These are phyloP conservation scores for Panopea generosa DNA, from an alignment of 2,888 invertebrate genomes.

Conservation along the genomic window DNA sequence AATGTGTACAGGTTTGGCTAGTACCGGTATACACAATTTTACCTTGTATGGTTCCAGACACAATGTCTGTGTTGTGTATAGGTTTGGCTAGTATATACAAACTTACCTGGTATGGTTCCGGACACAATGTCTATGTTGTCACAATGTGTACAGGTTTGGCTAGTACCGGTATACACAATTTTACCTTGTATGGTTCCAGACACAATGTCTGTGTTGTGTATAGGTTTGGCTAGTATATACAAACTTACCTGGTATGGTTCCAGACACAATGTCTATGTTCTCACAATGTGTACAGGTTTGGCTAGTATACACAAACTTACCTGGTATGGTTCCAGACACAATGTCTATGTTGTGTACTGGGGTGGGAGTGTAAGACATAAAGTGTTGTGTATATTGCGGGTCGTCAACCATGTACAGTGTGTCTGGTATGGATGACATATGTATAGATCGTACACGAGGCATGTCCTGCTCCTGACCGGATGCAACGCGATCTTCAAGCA, in stretches of 20 bases:
- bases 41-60: too few species aligned
- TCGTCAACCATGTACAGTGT: conserved; percentile 95
- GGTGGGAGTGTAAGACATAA: conserved; percentile 56
- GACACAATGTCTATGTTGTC: conserved; percentile 83
- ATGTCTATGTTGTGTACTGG: conserved; percentile 81
- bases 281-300: too few species aligned
- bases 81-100: too few species aligned
- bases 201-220: conserved; percentile 81
- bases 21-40: too few species aligned
- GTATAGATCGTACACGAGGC: conserved; percentile 89
- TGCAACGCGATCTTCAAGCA: conserved; percentile 93
- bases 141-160: too few species aligned
- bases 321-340: conserved; percentile 84
- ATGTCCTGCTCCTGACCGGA: conserved; percentile 89
- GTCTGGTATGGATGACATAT: conserved; percentile 91
- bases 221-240: conserved; percentile 60
- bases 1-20: too few species aligned
- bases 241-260: conserved; percentile 82
- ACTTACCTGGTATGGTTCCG: conserved; percentile 83
- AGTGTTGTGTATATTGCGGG: conserved; percentile 69
- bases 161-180: too few species aligned
- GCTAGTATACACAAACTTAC: too few species aligned
- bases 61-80: too few species aligned
- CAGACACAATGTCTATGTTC: conserved; percentile 83
- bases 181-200: conserved; percentile 84